Evolutionary conservation across 1,140 invertebrate species (phyloP), one percentile per base, ranked within the genome.

Genomic region (Elysia chlorotica): DNA sequence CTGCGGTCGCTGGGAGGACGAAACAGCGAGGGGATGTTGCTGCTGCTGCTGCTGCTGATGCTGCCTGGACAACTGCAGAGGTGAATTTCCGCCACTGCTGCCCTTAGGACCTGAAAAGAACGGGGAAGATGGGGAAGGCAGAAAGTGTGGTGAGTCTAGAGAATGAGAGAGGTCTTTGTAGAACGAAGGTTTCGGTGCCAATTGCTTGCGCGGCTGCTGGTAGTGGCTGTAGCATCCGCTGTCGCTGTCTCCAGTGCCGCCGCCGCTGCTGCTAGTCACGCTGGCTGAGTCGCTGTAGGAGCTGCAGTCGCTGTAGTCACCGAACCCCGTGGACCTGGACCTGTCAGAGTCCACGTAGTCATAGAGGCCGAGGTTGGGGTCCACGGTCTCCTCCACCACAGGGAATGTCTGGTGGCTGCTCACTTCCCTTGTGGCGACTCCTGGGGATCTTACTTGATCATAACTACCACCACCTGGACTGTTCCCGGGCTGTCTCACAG

Each of bases 251-350:
- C 54, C 74, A 0, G 53, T 41, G 56, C 72, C 74, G 4, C 56
- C 35, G 59, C 65, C 57, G 41, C 63, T 67, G 28, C 69, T 61
- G 41, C 65, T 61, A 19, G 35, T 59, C 36, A 21, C 62, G 59
- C 66, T 62, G 53, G 35, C 36, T 10, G 14, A 21, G 56, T 31
- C 36, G 53, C 38, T 48, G 63, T 23, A 33, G 56, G 33, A 54
- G 63, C 62, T 28, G 59, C 37, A 25, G 63, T 71, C 63, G 54
- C 71, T 76, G 35, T 63, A 59, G 74, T 79, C 72, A 71, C 75
- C 68, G 68, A 76, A 74, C 41, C 81, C 67, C 33, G 67, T 37
- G 21, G 53, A 69, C 28, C 31, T 23, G 1, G 67, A 69, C 2
- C 31, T 59, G 25, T 38, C 56, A 14, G 35, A 33, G 17, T 37